Evolutionary conservation across 2,113 vertebrate species (phyloP).

Genomic region (Formicarius rufipectus): DNA sequence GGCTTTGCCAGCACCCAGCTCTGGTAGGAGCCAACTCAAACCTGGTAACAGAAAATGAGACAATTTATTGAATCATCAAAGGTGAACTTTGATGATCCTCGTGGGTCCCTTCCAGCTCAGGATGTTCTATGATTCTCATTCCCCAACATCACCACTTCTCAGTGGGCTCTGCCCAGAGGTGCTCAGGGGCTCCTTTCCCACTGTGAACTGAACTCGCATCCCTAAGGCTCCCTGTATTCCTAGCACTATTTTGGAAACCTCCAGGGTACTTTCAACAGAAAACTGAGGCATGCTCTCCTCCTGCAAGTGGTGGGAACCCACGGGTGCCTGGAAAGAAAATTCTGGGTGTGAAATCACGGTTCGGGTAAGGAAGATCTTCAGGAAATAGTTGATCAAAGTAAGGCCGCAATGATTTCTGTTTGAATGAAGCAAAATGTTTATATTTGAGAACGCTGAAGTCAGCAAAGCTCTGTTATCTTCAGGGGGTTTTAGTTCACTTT

Average conservation of each 20-base stretch:
- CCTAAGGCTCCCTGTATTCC: not conserved
- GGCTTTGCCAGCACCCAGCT: not conserved
- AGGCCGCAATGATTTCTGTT: not conserved
- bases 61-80: not conserved
- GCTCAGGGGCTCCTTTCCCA: not conserved
- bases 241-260: not conserved
- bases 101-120: not conserved
- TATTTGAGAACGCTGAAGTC: not conserved
- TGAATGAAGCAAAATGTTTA: not conserved
- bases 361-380: not conserved
- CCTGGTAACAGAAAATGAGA: accelerated
- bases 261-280: not conserved
- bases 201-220: accelerated
- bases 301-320: not conserved
- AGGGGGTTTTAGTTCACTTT: not conserved
- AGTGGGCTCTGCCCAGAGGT: not conserved
- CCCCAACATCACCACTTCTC: not conserved
- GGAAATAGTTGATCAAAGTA: not conserved
- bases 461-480: not conserved
- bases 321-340: not conserved
- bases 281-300: accelerated
- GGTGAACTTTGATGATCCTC: not conserved
- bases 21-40: not conserved
- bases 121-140: not conserved
- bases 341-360: not conserved